Percentiles rank a stretch among this genome's conserved stretches.
Evolutionary conservation across 2,888 invertebrate genomes (phyloP).

Genomic region (Stegana nigrithorax): DNA sequence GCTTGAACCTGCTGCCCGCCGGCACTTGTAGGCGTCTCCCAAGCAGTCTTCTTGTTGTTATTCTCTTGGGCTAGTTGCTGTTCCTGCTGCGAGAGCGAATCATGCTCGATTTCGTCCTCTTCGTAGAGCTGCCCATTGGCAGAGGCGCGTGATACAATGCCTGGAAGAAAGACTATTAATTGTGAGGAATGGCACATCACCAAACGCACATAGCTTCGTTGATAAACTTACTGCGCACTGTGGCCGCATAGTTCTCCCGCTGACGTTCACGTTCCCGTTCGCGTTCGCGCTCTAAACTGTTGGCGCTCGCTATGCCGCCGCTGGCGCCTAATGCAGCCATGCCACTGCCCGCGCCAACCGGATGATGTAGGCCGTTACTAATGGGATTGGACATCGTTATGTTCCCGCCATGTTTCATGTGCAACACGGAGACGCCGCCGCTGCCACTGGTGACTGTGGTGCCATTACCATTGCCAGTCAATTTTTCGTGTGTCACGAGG

Average conservation of each 20-base stretch:
- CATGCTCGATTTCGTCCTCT: constrained; percentile 68
- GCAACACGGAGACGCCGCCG: constrained; percentile 60
- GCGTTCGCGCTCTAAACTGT: constrained; percentile 71
- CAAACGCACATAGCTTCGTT: too few relatives aligned
- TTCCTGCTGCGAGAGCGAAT: constrained; percentile 56
- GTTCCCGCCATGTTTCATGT: constrained; percentile 63
- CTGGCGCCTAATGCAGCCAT: too few relatives aligned
- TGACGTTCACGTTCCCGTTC: constrained; percentile 66
- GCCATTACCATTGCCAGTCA: constrained; percentile 52
- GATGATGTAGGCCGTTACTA: constrained; percentile 56
- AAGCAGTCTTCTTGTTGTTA: constrained; percentile 55
- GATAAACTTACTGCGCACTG: constrained; percentile 72
- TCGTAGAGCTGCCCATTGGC: constrained; percentile 68
- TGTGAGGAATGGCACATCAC: constrained; percentile 38
- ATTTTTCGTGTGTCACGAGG: constrained; percentile 65
- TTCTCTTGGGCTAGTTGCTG: constrained; percentile 49
- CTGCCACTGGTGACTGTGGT: constrained; percentile 54
- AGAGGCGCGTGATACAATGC: constrained; percentile 70
- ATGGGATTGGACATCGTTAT: constrained; percentile 65
- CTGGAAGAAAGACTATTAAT: constrained; percentile 64
- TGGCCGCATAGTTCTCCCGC: constrained; percentile 70
- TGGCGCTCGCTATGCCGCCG: constrained; percentile 73
- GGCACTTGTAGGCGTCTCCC: constrained; percentile 62
- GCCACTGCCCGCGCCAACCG: constrained; percentile 53
- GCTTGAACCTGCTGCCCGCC: constrained; percentile 24